Evolutionary conservation across 2,888 invertebrate species (phyloP).

Genomic region (Cosmia trapezina): DNA sequence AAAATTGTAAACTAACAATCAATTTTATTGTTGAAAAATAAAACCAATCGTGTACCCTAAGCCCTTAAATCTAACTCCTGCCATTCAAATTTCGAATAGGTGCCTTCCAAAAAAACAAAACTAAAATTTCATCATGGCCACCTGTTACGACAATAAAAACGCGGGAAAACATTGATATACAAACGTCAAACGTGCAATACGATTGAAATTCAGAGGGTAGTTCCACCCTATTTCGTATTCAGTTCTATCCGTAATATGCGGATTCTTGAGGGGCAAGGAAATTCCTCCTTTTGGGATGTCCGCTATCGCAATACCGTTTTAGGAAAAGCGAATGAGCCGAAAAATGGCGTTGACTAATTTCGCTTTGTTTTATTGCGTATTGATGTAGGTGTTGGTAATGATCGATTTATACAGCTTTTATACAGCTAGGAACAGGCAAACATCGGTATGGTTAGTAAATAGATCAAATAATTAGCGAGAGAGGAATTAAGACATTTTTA

Average conservation of each 20-base stretch:
- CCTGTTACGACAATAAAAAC: slow-evolving; percentile 67
- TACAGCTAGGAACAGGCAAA: background rate
- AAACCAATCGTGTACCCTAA: background rate
- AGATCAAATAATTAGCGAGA: background rate
- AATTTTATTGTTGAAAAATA: background rate
- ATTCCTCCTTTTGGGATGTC: slow-evolving; percentile 50
- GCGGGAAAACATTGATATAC: slow-evolving; percentile 67
- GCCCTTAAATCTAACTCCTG: slow-evolving; percentile 10
- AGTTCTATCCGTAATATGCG: slow-evolving; percentile 63
- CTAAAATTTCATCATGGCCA: slow-evolving; percentile 56
- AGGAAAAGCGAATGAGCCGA: slow-evolving; percentile 50
- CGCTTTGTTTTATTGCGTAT: slow-evolving; percentile 13
- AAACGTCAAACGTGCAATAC: slow-evolving; percentile 70
- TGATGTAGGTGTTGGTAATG: slow-evolving; percentile 3
- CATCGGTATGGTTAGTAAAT: background rate
- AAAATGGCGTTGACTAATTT: slow-evolving; percentile 48
- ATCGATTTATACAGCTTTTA: background rate
- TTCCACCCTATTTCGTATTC: slow-evolving; percentile 64
- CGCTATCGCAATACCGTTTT: slow-evolving; percentile 54
- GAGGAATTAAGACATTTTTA: background rate
- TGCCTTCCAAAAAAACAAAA: slow-evolving; percentile 38
- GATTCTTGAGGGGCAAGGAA: slow-evolving; percentile 59
- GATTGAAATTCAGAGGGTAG: slow-evolving; percentile 67
- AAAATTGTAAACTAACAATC: background rate
- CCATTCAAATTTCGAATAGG: slow-evolving; percentile 42